phyloP scores from a whole-genome alignment of 2,113 vertebrate genomes.

The Sylvicapra grimmia region DNA sequence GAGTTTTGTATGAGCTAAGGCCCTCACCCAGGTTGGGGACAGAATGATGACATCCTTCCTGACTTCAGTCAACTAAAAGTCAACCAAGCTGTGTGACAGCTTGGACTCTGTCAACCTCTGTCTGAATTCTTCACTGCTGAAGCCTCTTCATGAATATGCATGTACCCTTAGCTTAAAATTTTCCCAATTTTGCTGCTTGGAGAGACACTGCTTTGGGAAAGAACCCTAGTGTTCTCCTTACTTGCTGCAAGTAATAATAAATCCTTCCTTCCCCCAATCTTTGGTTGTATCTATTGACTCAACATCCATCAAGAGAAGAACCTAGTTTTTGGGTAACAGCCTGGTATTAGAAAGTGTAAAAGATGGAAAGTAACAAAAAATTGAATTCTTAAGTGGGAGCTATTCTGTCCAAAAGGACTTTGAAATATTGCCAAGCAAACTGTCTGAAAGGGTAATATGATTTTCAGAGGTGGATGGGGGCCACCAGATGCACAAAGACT shows the following conservation, averaged over 20 bases:
- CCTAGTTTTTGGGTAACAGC: background rate
- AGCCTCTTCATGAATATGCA: background rate
- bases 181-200: background rate
- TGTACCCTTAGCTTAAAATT: background rate
- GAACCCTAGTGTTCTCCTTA: background rate
- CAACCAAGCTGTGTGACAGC: too few relatives aligned
- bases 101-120: background rate
- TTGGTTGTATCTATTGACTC: background rate
- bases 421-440: background rate
- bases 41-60: background rate
- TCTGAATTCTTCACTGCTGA: background rate
- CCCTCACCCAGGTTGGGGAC: background rate
- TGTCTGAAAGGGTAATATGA: background rate
- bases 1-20: background rate
- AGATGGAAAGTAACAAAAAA: background rate
- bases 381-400: background rate
- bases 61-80: background rate
- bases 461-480: background rate
- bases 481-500: background rate
- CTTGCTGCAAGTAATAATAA: background rate
- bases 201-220: background rate
- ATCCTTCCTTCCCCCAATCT: background rate
- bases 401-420: background rate
- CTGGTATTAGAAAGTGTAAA: background rate
- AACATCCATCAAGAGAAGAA: background rate